Evolutionary conservation across 2,113 vertebrate species (phyloP).

Genomic region (Tenebrosternarchus preto): DNA sequence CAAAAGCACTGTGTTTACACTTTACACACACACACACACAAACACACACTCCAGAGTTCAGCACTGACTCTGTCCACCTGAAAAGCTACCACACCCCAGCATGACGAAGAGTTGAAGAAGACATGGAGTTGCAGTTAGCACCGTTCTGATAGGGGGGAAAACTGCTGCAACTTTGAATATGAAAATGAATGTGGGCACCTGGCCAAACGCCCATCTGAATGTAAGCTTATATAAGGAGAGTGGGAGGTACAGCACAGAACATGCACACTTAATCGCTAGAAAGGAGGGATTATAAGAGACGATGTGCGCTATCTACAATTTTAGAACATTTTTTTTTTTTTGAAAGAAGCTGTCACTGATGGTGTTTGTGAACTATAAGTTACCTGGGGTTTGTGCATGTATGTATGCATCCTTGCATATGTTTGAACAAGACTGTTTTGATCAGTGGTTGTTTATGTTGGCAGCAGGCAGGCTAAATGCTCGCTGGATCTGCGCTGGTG

Average conservation of each 20-base stretch:
- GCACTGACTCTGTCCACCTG: background rate
- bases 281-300: background rate
- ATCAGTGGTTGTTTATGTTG: conserved; percentile 38
- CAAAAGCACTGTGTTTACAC: background rate
- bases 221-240: conserved; percentile 49
- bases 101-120: background rate
- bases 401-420: background rate
- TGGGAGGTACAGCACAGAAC: conserved; percentile 40
- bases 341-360: no score
- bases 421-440: conserved; percentile 27
- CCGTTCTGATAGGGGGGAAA: background rate
- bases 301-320: no score
- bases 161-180: conserved; percentile 22
- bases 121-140: background rate
- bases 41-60: conserved; percentile 4
- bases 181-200: conserved; percentile 35
- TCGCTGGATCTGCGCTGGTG: conserved; percentile 25
- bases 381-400: background rate
- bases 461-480: conserved; percentile 26
- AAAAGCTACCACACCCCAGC: background rate
- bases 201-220: conserved; percentile 28
- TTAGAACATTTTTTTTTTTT: no score
- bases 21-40: background rate
- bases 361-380: no score
- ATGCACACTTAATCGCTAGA: conserved; percentile 6